Conservation (phyloP, 2,888 invertebrate genomes). For the Meiosimyza decipiens region DNA sequence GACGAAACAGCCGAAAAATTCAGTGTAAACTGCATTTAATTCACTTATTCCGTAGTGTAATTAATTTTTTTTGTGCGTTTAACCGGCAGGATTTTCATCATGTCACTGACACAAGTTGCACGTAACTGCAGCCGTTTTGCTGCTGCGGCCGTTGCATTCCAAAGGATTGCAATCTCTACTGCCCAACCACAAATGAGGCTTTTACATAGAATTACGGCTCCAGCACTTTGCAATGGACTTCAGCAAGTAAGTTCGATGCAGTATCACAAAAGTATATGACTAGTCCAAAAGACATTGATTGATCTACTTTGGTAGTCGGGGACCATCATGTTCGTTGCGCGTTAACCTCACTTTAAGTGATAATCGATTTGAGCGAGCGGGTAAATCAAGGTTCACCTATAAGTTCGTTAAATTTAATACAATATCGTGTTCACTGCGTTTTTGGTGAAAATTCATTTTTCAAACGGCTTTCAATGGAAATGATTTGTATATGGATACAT, state of each 20-base stretch:
- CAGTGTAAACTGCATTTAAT: constrained; percentile 45
- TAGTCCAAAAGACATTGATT: constrained; percentile 2
- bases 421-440: no score
- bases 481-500: no score
- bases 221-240: constrained; percentile 54
- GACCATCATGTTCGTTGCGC: constrained; percentile 15
- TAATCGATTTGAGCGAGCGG: no score
- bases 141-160: constrained; percentile 52
- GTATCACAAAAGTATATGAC: background rate
- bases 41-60: background rate
- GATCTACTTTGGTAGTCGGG: background rate
- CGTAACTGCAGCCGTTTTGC: constrained; percentile 61
- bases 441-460: no score
- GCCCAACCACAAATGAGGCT: constrained; percentile 58
- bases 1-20: constrained; percentile 47
- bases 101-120: constrained; percentile 64
- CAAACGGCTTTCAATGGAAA: no score
- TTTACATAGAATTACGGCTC: constrained; percentile 58
- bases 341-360: constrained; percentile 54
- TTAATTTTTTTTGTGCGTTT: background rate
- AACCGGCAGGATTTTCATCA: constrained; percentile 42
- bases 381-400: no score
- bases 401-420: no score
- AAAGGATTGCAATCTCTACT: constrained; percentile 45
- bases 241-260: constrained; percentile 49